Conservation (phyloP, 2,888 invertebrate species). For the Microdon myrmicae region DNA sequence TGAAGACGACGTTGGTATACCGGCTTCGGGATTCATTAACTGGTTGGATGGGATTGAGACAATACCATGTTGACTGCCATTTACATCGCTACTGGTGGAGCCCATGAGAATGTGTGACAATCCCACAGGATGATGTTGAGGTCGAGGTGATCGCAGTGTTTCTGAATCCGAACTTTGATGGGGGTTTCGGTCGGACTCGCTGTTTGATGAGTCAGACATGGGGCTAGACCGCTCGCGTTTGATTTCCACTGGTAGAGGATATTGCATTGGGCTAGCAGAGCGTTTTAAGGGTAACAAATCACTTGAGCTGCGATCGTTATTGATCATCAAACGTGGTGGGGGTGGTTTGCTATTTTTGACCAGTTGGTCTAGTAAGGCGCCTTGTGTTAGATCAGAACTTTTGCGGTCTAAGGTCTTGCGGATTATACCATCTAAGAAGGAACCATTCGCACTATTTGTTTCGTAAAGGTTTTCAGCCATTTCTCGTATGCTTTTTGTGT, state of each 20-base stretch:
- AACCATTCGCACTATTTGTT: conserved; percentile 73
- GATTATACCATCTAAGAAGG: conserved; percentile 84
- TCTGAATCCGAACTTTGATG: conserved; percentile 27
- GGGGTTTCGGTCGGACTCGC: conserved; percentile 50
- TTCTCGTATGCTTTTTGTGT: conserved; percentile 70
- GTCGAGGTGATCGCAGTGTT: conserved; percentile 50
- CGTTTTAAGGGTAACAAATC: conserved; percentile 56
- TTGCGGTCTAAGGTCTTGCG: conserved; percentile 80
- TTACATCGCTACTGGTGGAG: conserved; percentile 51
- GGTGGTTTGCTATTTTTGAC: conserved; percentile 71
- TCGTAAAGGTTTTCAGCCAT: conserved; percentile 76
- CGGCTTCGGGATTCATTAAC: conserved; percentile 5
- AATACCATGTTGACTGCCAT: conserved; percentile 46
- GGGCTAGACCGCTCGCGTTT: conserved; percentile 70
- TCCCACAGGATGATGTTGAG: conserved; percentile 54
- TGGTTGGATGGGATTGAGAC: conserved; percentile 30
- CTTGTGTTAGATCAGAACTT: conserved; percentile 65
- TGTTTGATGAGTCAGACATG: conserved; percentile 53
- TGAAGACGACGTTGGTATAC: conserved; percentile 8
- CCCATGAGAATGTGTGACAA: conserved; percentile 50
- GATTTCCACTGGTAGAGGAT: conserved; percentile 67
- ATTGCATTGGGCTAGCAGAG: conserved; percentile 61
- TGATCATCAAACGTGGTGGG: conserved; percentile 59
- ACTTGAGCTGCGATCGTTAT: conserved; percentile 57
- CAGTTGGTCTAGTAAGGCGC: conserved; percentile 75